phyloP scores from a whole-genome alignment of 2,888 invertebrate genomes.

The Pterostichus madidus region DNA sequence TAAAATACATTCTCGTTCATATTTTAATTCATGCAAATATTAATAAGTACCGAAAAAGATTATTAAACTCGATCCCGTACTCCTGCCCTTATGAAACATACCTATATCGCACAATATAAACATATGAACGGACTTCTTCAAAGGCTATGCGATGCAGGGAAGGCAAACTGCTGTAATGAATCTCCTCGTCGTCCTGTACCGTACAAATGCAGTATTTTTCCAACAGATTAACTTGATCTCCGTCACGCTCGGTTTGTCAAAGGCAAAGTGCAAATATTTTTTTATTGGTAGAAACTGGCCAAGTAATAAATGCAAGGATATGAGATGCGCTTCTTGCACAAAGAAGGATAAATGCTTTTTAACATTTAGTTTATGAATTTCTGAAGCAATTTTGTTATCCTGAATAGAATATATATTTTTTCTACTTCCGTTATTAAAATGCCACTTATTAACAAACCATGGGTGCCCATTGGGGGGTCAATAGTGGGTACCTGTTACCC shows the following conservation, averaged over 20 bases:
- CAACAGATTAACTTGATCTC: slow-evolving; percentile 10
- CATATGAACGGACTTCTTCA: background rate
- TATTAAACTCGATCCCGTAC: background rate
- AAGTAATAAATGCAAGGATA: slow-evolving; percentile 28
- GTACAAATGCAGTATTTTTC: slow-evolving; percentile 23
- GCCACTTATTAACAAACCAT: too few species aligned
- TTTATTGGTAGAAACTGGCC: slow-evolving; percentile 26
- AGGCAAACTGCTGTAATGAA: slow-evolving; percentile 5
- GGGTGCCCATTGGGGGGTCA: too few species aligned
- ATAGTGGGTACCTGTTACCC: too few species aligned
- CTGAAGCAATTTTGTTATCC: background rate
- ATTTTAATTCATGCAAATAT: slow-evolving; percentile 32
- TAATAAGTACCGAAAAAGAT: slow-evolving; percentile 7
- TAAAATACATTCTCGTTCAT: background rate
- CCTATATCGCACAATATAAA: slow-evolving; percentile 19
- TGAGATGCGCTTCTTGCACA: background rate
- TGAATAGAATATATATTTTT: background rate
- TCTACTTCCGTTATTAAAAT: too few species aligned
- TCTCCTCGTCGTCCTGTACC: background rate
- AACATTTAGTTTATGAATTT: slow-evolving; percentile 23
- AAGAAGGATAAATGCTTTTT: slow-evolving; percentile 25
- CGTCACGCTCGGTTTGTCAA: slow-evolving; percentile 6
- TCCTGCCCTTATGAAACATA: background rate
- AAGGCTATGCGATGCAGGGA: background rate
- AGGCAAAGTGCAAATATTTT: slow-evolving; percentile 27